phyloP scores from a whole-genome alignment of 1,140 invertebrate genomes.

The Tetranychus urticae region DNA sequence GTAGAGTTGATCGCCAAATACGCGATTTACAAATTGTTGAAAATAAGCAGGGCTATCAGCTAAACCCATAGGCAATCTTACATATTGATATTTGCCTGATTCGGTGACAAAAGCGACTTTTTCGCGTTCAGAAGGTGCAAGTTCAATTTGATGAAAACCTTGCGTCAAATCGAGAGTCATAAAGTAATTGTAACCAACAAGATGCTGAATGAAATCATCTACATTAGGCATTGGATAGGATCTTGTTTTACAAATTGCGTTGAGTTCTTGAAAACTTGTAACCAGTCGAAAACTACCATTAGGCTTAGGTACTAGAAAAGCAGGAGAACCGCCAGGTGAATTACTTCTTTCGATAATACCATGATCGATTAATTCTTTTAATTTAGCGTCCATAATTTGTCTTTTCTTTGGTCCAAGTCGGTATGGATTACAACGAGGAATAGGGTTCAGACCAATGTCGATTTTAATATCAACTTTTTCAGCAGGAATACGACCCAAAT shows the following conservation, averaged over 20 bases:
- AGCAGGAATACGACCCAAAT: too few relatives aligned
- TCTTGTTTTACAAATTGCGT: not conserved
- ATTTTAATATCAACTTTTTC: too few relatives aligned
- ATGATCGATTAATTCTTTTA: not conserved
- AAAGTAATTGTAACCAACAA: not conserved
- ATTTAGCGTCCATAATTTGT: too few relatives aligned
- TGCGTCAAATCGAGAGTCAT: not conserved
- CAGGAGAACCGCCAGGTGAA: not conserved
- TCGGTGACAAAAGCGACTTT: constrained; percentile 18
- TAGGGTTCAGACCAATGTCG: too few relatives aligned
- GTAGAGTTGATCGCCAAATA: not conserved
- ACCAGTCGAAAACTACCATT: not conserved
- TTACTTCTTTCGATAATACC: not conserved
- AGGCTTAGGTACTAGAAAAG: not conserved
- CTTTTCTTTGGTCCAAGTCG: too few relatives aligned
- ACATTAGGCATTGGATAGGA: not conserved
- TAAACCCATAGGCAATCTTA: constrained; percentile 10
- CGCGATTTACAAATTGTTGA: constrained; percentile 16
- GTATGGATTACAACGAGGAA: too few relatives aligned
- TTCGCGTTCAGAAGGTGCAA: not conserved
- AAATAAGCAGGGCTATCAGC: constrained; percentile 13
- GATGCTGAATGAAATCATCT: not conserved
- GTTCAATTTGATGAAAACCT: not conserved
- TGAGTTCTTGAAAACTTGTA: not conserved
- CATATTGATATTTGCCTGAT: constrained; percentile 11